These are phyloP conservation scores for Radopholus similis DNA, from an alignment of 1,140 invertebrate species.

Conservation along the genomic window DNA sequence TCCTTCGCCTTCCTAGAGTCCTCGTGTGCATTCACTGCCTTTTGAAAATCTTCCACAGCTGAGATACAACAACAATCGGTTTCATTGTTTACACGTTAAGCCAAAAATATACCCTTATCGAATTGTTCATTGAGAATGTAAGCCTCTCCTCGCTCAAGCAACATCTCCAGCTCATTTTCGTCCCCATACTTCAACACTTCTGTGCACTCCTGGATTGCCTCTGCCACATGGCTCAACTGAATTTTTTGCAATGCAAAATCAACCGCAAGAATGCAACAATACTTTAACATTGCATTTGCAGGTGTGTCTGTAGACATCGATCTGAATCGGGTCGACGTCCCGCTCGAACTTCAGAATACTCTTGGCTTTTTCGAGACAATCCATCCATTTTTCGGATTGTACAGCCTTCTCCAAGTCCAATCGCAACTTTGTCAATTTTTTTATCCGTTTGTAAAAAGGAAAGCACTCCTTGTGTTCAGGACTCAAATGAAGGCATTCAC, in stretches of 20 bases:
- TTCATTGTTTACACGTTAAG: background rate
- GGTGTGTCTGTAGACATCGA: conserved; percentile 67
- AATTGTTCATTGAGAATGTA: conserved; percentile 83
- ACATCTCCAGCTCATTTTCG: conserved; percentile 71
- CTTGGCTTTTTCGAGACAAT: conserved; percentile 74
- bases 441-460: conserved; percentile 93
- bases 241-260: background rate
- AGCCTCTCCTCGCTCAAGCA: conserved; percentile 87
- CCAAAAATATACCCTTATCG: conserved; percentile 72
- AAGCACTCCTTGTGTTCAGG: conserved; percentile 93
- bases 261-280: conserved; percentile 1
- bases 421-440: conserved; percentile 85
- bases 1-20: conserved; percentile 78
- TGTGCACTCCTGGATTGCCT: conserved; percentile 74
- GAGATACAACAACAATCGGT: no score
- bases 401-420: conserved; percentile 71
- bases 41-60: conserved; percentile 81
- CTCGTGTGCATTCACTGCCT: conserved; percentile 79
- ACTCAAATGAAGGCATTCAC: conserved; percentile 94
- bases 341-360: conserved; percentile 70
- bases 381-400: conserved; percentile 70
- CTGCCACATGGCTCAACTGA: conserved; percentile 63
- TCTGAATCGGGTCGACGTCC: conserved; percentile 71
- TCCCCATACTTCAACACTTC: conserved; percentile 73
- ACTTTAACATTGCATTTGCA: conserved; percentile 63